Base-by-base conservation (phyloP, 2,797 vertebrate genomes). In the Chelidonichthys spinosus region DNA sequence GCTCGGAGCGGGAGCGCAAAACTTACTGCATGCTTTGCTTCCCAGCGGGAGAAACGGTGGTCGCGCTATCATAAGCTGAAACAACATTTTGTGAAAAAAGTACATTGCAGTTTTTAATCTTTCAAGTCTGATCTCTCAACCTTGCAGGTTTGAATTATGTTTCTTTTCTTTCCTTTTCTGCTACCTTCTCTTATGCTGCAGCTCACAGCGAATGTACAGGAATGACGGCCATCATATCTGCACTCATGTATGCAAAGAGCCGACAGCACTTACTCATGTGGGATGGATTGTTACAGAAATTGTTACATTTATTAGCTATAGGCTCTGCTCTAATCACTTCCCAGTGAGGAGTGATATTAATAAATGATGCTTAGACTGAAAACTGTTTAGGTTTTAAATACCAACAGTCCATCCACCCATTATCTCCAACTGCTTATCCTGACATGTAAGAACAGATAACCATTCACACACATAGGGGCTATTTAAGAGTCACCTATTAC, bases 71-170 rank as follows among this genome's bases (percentile, higher is more conserved):
- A 25, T 11, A n/a, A 70, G 3, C 0, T 58, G 44, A 71, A 17
- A 59, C 36, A 50, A 43, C 1, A 40, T 5, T 61, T 43, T 35
- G 11, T 54, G 25, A 43, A 72, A 76, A 83, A 65, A 33, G 14
- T 42, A 47, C 6, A 13, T 46, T 7, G 54, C 9, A 18, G 5
- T 7, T 70, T 17, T 64, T 4, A 53, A 66, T 60, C 60, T 36
- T 36, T 43, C 52, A 83, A 14, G 17, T 72, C 53, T 66, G 39
- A 73, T 46, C 44, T 36, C 7, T 42, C n/a, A 32, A 52, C 44
- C 25, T 37, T 5, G 35, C 68, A 15, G 1, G 33, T 60, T 11
- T 46, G 13, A 4, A 5, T 46, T 25, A 11, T 17, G 47, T 58
- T 17, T 44, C 1, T 13, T 44, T 44, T 11, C 13, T 43, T 7